Evolutionary conservation across 1,140 invertebrate species (phyloP), one percentile per base, ranked within the genome.

Genomic region (Drosophila repletoides): DNA sequence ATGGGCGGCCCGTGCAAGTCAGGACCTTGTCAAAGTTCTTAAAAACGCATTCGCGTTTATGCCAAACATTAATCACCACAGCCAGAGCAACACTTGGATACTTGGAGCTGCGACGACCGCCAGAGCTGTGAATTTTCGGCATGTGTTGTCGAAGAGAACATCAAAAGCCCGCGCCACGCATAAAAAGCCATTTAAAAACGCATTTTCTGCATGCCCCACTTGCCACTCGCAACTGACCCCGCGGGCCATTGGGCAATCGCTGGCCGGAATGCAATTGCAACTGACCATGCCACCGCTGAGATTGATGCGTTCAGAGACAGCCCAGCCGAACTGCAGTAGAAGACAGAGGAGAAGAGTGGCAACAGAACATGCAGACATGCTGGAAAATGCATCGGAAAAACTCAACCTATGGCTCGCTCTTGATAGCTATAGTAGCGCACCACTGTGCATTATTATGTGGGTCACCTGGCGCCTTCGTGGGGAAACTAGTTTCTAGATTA

Each of bases 101-200:
- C 33, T 26, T 38, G 33, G 45, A 56, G 48, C 26, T 4, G 9
- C 38, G 17, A 33, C 64, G 56, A 73, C 72, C 69, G 72, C 69
- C 69, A 64, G 76, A 76, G 81, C 69, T 81, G 81, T 74, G 79
- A 77, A 83, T 84, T 79, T 83, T 83, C 66, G 80, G 80, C 80
- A 80, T 83, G 79, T 84, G 79, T 29, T 61, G 48, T 68, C 80
- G 38, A 56, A 36, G 43, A 33, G 66, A 86, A 86, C 80, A 86
- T 86, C 80, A 86, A 86, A 83, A 80, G 81, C 76, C 63, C 76
- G 80, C 80, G 81, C 75, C 80, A 86, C 80, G 80, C 80, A 80
- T 80, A 86, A 86, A 86, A 86, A 75, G 73, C 77, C 83, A 88
- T 88, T 88, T 88, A 88, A 88, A 88, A 88, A 88, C 84, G 77